Conservation (phyloP, 2,888 invertebrate species). For the Ectemnius lituratus region DNA sequence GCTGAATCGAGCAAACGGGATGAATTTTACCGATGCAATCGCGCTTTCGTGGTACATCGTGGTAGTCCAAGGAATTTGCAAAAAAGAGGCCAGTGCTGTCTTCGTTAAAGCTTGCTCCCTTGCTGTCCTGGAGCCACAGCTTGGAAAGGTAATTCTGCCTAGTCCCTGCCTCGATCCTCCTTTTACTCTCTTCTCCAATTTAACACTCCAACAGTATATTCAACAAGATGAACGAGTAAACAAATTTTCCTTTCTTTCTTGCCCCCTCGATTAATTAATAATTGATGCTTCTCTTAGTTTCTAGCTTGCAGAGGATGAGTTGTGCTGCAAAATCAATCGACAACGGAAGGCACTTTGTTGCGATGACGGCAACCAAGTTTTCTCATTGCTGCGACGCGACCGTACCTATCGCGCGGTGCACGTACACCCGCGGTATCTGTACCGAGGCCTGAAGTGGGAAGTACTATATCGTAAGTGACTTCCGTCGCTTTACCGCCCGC, state of each 20-base stretch:
- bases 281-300: too few species aligned
- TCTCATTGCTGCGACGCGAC: constrained; percentile 18
- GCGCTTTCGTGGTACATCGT: constrained; percentile 49
- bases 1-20: constrained; percentile 62
- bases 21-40: constrained; percentile 67
- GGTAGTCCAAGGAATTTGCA: constrained; percentile 57
- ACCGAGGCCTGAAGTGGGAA: constrained; percentile 61
- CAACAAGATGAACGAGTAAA: too few species aligned
- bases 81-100: constrained; percentile 18
- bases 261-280: too few species aligned
- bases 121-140: background rate
- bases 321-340: constrained; percentile 32
- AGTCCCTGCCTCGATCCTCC: background rate
- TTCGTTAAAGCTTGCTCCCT: background rate
- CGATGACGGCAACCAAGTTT: constrained; percentile 21
- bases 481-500: constrained; percentile 67
- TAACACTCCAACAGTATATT: background rate
- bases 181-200: background rate
- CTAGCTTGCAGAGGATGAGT: constrained; percentile 16
- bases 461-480: constrained; percentile 65
- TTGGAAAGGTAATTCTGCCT: background rate
- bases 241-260: too few species aligned
- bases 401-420: constrained; percentile 12
- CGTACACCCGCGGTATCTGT: background rate
- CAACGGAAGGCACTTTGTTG: constrained; percentile 39